Evolutionary conservation across 1,140 invertebrate species (phyloP), one percentile per base, ranked within the genome.

Genomic region (Mercenaria mercenaria): DNA sequence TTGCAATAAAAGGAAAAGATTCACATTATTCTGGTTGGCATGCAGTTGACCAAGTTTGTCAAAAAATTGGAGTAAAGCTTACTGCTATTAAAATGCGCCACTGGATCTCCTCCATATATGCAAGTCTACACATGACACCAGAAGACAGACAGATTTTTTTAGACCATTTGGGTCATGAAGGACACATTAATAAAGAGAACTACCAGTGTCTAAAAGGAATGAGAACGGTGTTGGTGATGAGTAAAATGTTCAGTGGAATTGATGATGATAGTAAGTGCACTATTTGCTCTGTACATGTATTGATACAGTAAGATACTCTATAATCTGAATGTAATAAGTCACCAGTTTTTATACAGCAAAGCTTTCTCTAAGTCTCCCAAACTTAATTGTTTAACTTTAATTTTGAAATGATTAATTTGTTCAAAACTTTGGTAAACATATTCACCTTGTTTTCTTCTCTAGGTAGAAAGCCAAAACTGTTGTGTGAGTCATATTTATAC

Each of bases 1-100:
- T 72, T 72, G 64, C 0, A 29, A 3, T 41, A 37, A 74, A 52
- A 50, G 18, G 0, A 37, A 61, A 10, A 2, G 64, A n/a, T 37
- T 18, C 39, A 1, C 82, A 85, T 43, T 47, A 41, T 41, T 85
- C 82, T 50, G 82, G 82, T 18, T 85, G 82, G 82, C 82, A 85
- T 18, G 61, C 64, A 3, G 41, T 85, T 26, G 15, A 47, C 18
- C 0, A 37, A 15, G 43, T 85, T 47, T 85, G 82, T 26, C 18
- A 20, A 20, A 29, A 26, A 64, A 39, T 34, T 23, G n/a, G 67
- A 1, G 0, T 83, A n/a, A n/a, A 6, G 1, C 4, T 85, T n/a
- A 85, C 23, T 72, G 82, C 82, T 0, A 74, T 43, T 13, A 72
- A 74, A 72, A 50, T 50, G 39, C 10, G 82, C 37, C 64, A 72